Conservation (phyloP, 2,113 vertebrate genomes). For the Corydoras sp. region DNA sequence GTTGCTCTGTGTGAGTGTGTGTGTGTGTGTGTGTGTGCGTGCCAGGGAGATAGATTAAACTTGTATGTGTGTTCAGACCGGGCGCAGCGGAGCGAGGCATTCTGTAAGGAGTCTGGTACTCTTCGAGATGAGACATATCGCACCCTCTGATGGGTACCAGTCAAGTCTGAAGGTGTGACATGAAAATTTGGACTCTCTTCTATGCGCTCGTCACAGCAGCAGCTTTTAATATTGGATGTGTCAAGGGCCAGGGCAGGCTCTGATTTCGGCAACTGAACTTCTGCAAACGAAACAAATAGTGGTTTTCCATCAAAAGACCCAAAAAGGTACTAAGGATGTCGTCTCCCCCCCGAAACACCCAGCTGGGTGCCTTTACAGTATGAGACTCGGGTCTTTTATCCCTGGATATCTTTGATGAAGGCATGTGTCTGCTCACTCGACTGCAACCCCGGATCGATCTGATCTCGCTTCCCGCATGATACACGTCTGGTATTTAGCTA, state of each 20-base stretch:
- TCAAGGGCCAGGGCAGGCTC: neutral
- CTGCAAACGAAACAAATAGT: neutral
- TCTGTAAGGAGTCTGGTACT: constrained; percentile 2
- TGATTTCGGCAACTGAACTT: neutral
- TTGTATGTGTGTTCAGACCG: constrained; percentile 33
- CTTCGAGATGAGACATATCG: constrained; percentile 10
- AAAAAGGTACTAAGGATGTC: neutral
- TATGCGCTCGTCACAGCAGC: neutral
- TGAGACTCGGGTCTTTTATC: neutral
- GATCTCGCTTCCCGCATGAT: neutral
- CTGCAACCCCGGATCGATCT: constrained; percentile 13
- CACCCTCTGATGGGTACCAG: constrained; percentile 4
- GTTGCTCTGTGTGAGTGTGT: constrained; percentile 15
- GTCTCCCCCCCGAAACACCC: neutral
- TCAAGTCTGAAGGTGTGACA: neutral
- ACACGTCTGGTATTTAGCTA: neutral
- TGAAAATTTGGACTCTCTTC: too few relatives aligned
- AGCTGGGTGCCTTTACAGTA: neutral
- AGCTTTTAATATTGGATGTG: neutral
- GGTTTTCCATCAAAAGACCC: neutral
- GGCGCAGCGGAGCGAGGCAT: constrained; percentile 19
- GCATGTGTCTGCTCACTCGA: neutral
- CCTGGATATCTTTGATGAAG: neutral
- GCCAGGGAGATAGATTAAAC: constrained; percentile 2
- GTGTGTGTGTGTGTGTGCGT: constrained; percentile 33